Evolutionary conservation across 2,888 invertebrate genomes (phyloP), one percentile per base, ranked within the genome.

Genomic region (Furcula furcula): DNA sequence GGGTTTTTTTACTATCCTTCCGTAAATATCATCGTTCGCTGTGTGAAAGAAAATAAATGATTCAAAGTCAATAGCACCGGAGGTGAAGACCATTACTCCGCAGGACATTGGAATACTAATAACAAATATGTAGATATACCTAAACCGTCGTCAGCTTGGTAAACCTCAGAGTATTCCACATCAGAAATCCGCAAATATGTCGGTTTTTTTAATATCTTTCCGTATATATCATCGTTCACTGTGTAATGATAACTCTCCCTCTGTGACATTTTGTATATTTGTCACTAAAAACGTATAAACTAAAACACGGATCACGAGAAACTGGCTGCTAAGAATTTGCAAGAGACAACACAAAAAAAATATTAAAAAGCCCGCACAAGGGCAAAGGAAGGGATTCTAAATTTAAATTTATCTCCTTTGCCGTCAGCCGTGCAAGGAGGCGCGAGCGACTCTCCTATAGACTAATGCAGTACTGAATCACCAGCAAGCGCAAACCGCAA

Each of bases 391-490:
- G 70, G 74, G 70, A 74, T 79, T 82, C 81, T 84, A 84, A 84
- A 79, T 86, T 83, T 86, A 86, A 85, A 83, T 82, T 68, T 68
- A 61, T 70, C 65, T 76, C 67, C 68, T 74, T 76, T 65, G 72
- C 66, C 65, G 42, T 56, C 52, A 45, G 56, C 53, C 71, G 70
- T 64, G 58, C 63, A 69, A 69, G 48, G 65, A 75, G 69, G 82
- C 86, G 84, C 87, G 87, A 50, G 84, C 87, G 83, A 59, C 77
- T 76, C 75, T 75, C 71, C 65, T 86, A 86, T 86, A 77, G 81
- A 69, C 84, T 84, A 78, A 83, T 79, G 72, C 75, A 70, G 67
- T 67, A 87, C 88, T 88, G 87, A 87, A 79, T 85, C 88, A 85
- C 77, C 72, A 41, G 50, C 48, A 56, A 61, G 77, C 76, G 75